Evolutionary conservation across 64 coral and sea anemone species (phyloP), one percentile per base, ranked within the genome.

Genomic region (Hydrozoanthus tunicans): DNA sequence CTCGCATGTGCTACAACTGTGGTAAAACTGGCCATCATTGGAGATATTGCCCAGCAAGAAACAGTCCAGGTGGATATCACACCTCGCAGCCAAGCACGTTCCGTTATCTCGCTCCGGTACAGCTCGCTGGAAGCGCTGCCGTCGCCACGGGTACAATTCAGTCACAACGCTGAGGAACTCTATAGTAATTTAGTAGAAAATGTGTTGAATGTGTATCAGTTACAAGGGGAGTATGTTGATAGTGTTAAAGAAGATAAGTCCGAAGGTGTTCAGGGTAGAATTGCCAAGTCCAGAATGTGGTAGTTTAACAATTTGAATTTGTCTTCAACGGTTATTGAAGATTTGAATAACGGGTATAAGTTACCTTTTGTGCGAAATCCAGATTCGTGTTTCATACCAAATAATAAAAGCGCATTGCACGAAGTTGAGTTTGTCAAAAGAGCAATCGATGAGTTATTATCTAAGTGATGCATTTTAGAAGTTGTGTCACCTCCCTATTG

Each of bases 261-360:
- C 4, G 61, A 77, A 81, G 6, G 56, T 14, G 73, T 90, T 61
- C 88, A 64, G 4, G 58, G 17, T 63, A 25, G 74, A 25, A 61
- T 27, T 15, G 54, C 73, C 13, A 65, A 77, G 26, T 90, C 13
- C 43, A 90, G 59, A 74, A 75, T 5, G 17, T 90, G 73, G 73
- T 64, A 20, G 88, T 90, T 64, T 90, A 23, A 78, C 55, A 66
- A 90, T 90, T 90, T 63, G 73, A 77, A 64, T 73, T 51, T 90
- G 27, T 90, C 86, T 10, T 74, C 17, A 20, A 53, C 52, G 24
- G 70, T 89, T 89, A 58, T 89, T 89, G 14, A 72, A 43, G 56
- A 77, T 52, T 59, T 89, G 10, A 17, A 58, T 26, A 58, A 74
- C 10, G 86, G 70, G 14, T 89, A 89, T 89, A 77, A 89, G 70